Percentiles rank a stretch among this genome's conserved stretches.
Conservation (phyloP, 2,888 invertebrate genomes). For the Eristalis tenax region DNA sequence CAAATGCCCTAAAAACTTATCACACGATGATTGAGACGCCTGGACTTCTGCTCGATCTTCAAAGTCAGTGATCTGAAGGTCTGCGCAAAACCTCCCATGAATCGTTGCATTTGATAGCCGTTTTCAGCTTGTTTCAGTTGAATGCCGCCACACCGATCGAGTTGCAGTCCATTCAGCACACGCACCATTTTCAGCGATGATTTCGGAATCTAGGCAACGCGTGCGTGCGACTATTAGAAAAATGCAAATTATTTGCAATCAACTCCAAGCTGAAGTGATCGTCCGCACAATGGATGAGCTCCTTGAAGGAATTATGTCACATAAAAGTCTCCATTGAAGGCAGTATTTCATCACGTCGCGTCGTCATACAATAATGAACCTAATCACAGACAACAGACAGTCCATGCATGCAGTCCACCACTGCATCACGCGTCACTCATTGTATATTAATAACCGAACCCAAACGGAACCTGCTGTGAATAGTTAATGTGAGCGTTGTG, state of each 20-base stretch:
- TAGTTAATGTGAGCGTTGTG: constrained; percentile 19
- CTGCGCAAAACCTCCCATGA: no score
- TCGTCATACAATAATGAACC: constrained; percentile 21
- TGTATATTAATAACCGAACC: constrained; percentile 25
- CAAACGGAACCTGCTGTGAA: constrained; percentile 31
- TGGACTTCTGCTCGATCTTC: no score
- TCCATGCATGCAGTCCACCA: not conserved
- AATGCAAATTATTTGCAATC: not conserved
- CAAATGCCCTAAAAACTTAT: no score
- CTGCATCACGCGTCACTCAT: constrained; percentile 52
- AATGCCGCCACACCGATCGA: not conserved
- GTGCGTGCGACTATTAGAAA: not conserved
- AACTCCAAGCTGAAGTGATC: not conserved
- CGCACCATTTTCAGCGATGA: not conserved
- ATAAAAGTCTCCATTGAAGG: not conserved
- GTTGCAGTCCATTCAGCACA: not conserved
- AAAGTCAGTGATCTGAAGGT: not conserved
- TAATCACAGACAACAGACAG: constrained; percentile 25
- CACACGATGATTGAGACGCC: no score
- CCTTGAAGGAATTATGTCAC: constrained; percentile 1
- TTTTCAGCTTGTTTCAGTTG: no score
- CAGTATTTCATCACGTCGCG: constrained; percentile 19
- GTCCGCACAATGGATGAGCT: not conserved
- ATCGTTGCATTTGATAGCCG: not conserved
- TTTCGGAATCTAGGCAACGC: not conserved